Percentiles rank a stretch among this genome's conserved stretches.
phyloP scores from a whole-genome alignment of 1,140 invertebrate species.

The Coenobita brevimanus region DNA sequence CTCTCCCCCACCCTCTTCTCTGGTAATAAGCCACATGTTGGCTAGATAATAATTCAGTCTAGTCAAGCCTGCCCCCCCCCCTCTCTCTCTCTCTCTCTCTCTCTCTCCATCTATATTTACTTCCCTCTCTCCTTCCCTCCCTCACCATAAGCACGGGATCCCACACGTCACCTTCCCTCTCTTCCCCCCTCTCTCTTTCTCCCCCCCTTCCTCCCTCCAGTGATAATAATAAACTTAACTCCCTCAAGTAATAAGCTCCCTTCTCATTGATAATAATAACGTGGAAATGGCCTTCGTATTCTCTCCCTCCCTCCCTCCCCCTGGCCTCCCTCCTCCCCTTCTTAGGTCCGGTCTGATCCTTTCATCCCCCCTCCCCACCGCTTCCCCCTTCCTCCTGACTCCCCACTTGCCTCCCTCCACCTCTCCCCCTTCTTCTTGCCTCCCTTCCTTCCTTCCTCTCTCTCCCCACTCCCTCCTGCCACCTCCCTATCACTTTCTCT shows the following conservation, averaged over 20 bases:
- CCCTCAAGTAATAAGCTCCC: too few relatives aligned
- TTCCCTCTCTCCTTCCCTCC: not conserved
- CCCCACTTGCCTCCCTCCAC: not conserved
- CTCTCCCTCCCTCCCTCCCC: not conserved
- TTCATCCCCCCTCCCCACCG: not conserved
- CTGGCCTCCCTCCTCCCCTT: not conserved
- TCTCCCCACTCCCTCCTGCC: not conserved
- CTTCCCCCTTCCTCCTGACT: not conserved
- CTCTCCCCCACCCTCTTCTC: not conserved
- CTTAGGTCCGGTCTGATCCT: not conserved
- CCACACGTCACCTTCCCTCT: not conserved
- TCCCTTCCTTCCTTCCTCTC: not conserved
- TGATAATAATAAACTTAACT: too few relatives aligned
- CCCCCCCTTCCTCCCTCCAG: not conserved
- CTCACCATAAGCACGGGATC: not conserved
- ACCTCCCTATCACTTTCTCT: not conserved
- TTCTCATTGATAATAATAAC: too few relatives aligned
- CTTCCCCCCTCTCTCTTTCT: constrained; percentile 4
- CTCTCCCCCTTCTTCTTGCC: not conserved
- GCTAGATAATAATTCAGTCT: not conserved
- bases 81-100: not conserved
- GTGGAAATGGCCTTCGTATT: too few relatives aligned
- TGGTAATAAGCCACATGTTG: constrained; percentile 25
- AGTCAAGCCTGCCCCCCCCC: not conserved
- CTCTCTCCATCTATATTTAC: not conserved